Evolutionary conservation across 2,888 invertebrate species (phyloP).

Genomic region (Theodoxus fluviatilis): DNA sequence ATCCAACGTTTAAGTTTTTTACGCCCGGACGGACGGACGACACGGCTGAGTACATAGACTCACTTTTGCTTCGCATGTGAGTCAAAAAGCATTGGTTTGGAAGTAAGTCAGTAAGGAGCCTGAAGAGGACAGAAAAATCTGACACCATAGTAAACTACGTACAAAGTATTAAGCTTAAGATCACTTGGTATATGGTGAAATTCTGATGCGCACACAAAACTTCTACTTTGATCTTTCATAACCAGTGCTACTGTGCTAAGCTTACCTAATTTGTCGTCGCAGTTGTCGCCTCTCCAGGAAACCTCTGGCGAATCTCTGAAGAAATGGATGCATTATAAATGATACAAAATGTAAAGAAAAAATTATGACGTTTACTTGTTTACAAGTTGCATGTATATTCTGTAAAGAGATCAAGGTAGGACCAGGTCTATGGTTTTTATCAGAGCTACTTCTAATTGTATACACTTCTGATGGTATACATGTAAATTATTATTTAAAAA

Average conservation of each 20-base stretch:
- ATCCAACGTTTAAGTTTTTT: no score
- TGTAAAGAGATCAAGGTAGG: neutral
- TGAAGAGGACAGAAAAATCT: no score
- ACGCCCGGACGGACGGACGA: no score
- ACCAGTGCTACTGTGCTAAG: neutral
- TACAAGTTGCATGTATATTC: neutral
- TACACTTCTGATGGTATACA: neutral
- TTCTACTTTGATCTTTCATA: neutral
- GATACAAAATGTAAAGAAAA: neutral
- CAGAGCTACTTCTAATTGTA: neutral
- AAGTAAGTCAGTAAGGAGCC: no score
- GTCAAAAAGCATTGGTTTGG: no score
- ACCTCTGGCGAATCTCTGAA: slow-evolving; percentile 54
- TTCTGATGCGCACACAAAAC: neutral
- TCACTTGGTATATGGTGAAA: no score
- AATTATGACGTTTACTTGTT: neutral
- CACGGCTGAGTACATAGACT: no score
- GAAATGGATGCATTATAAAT: neutral
- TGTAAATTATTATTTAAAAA: neutral
- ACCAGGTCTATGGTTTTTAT: neutral
- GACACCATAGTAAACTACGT: no score
- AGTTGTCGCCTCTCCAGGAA: slow-evolving; percentile 48
- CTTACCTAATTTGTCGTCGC: slow-evolving; percentile 45
- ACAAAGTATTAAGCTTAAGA: neutral
- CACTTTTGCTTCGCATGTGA: no score